Evolutionary conservation across 2,797 vertebrate genomes (phyloP).

Genomic region (Cynopterus sphinx): DNA sequence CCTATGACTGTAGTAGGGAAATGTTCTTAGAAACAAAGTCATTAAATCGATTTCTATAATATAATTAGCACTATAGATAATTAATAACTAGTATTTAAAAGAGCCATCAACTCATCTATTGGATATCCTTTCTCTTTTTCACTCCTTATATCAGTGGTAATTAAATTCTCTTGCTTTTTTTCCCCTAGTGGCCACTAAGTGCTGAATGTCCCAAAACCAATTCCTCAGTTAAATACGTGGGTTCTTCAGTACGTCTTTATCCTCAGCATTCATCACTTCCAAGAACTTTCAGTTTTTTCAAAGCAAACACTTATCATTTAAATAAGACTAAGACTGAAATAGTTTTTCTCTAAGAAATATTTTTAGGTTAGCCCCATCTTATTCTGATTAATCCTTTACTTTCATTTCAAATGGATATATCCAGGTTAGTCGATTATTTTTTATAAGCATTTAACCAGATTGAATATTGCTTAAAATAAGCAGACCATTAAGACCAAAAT

Average conservation of each 20-base stretch:
- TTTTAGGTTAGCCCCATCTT: not conserved
- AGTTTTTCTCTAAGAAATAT: not conserved
- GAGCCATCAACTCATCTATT: not conserved
- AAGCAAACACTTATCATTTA: not conserved
- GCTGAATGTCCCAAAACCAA: not conserved
- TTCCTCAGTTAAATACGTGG: not conserved
- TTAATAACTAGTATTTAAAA: not conserved
- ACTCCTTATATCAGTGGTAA: not conserved
- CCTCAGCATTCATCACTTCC: not conserved
- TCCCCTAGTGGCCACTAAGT: not conserved
- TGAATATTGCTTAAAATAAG: not conserved
- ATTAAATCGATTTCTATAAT: not conserved
- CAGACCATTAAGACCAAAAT: not conserved
- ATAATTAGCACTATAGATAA: not conserved
- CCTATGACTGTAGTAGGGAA: not conserved
- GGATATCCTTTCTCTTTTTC: not conserved
- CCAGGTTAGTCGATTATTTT: not conserved
- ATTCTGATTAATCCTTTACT: not conserved
- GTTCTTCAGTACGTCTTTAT: not conserved
- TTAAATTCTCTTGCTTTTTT: not conserved
- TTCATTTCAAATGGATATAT: not conserved
- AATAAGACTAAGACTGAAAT: not conserved
- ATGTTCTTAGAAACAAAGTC: not conserved
- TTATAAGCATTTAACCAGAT: not conserved
- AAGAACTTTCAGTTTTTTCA: not conserved